Conservation (phyloP, 2,888 invertebrate species). For the Neoascia interrupta region DNA sequence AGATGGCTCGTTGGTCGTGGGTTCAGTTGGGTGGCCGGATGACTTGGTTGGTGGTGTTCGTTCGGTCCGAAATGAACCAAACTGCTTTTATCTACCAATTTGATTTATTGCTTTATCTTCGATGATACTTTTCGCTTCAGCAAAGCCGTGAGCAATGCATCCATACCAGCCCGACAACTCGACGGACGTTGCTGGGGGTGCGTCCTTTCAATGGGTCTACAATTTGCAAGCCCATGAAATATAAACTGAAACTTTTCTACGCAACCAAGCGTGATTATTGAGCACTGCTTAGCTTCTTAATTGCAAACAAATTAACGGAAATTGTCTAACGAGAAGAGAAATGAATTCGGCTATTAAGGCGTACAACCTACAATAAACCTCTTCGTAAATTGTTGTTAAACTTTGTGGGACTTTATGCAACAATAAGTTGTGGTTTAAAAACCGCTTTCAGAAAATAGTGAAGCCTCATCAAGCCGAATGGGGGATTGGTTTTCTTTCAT, state of each 20-base stretch:
- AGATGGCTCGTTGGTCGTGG: constrained; percentile 44
- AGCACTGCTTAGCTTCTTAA: constrained; percentile 10
- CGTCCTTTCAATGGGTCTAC: constrained; percentile 20
- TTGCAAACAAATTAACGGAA: constrained; percentile 44
- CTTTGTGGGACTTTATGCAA: no score
- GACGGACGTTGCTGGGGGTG: no score
- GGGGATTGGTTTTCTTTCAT: constrained; percentile 47
- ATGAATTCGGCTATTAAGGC: constrained; percentile 47
- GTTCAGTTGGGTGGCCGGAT: constrained; percentile 50
- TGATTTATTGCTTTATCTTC: no score
- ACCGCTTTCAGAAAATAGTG: constrained; percentile 45
- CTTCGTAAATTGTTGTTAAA: constrained; percentile 43
- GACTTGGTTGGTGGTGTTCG: constrained; percentile 42
- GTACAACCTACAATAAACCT: constrained; percentile 56
- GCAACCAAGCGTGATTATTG: background rate
- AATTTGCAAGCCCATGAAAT: background rate
- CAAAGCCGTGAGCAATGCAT: constrained; percentile 37
- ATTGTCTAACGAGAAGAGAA: constrained; percentile 29
- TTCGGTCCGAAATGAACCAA: constrained; percentile 49
- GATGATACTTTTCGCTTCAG: constrained; percentile 50
- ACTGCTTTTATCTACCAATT: constrained; percentile 42
- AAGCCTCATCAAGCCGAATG: constrained; percentile 23
- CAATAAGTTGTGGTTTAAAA: no score
- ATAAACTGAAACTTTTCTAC: constrained; percentile 26
- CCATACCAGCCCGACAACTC: no score